phyloP scores from a whole-genome alignment of 2,113 vertebrate species.

The Phainopepla nitens region DNA sequence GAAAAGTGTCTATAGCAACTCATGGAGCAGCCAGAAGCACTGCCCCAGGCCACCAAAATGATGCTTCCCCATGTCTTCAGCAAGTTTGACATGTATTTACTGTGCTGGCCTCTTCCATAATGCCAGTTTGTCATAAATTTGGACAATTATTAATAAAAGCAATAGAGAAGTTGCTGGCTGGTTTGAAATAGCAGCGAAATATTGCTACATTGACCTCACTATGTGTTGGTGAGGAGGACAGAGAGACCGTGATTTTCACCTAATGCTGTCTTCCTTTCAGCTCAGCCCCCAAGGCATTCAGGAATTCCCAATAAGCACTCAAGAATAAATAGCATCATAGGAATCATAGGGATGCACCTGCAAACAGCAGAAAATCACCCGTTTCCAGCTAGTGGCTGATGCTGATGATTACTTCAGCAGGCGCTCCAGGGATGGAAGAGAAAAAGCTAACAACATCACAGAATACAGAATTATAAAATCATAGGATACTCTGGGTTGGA shows the following conservation, averaged over 20 bases:
- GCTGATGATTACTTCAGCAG: not conserved
- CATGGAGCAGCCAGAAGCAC: not conserved
- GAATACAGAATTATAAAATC: not conserved
- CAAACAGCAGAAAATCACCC: not conserved
- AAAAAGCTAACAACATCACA: not conserved
- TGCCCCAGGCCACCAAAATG: not conserved
- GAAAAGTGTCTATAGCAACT: not conserved
- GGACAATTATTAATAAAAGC: not conserved
- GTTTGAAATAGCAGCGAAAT: not conserved
- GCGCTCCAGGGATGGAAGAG: not conserved
- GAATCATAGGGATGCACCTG: not conserved
- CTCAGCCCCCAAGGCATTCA: not conserved
- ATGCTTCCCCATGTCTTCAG: accelerated
- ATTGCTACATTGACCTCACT: not conserved
- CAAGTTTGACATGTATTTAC: not conserved
- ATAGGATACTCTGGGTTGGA: not conserved
- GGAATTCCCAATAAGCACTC: not conserved
- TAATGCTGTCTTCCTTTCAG: not conserved
- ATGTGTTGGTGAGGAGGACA: not conserved
- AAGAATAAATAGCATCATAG: not conserved
- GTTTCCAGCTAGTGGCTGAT: not conserved
- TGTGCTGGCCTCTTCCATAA: not conserved
- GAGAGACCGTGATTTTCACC: not conserved
- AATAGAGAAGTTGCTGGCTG: not conserved
- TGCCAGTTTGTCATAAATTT: not conserved